Evolutionary conservation across 2,888 invertebrate species (phyloP).

Genomic region (Ennomos erosarius): DNA sequence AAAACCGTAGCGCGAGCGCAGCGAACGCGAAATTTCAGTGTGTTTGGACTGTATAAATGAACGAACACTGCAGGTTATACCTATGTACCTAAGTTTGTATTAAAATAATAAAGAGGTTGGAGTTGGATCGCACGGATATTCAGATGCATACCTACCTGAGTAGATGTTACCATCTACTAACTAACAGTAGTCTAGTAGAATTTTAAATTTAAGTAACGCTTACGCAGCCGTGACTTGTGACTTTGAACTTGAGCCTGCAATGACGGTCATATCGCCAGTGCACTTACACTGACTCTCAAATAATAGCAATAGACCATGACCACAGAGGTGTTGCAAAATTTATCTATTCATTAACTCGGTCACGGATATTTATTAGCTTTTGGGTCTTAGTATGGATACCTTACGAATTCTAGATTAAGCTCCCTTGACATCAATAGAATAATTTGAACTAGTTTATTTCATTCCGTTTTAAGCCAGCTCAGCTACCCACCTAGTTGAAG

Average conservation of each 20-base stretch:
- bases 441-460: neutral
- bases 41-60: too few relatives aligned
- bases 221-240: constrained; percentile 28
- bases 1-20: too few relatives aligned
- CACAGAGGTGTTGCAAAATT: constrained; percentile 51
- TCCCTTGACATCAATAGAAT: constrained; percentile 50
- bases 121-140: too few relatives aligned
- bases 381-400: constrained; percentile 46
- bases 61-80: too few relatives aligned
- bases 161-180: too few relatives aligned
- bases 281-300: constrained; percentile 15
- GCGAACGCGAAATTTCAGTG: too few relatives aligned
- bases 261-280: constrained; percentile 22
- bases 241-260: constrained; percentile 40
- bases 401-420: constrained; percentile 50
- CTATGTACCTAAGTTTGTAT: too few relatives aligned
- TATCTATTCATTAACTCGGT: constrained; percentile 58
- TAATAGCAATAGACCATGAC: constrained; percentile 52
- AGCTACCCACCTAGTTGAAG: neutral
- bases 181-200: too few relatives aligned
- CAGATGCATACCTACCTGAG: too few relatives aligned
- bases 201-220: neutral
- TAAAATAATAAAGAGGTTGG: too few relatives aligned
- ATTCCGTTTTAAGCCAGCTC: neutral
- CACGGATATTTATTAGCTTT: constrained; percentile 55